A percentile compares a stretch with the other conserved stretches of the same genome.
Conservation (phyloP, 2,797 vertebrate species). For the Lagocephalus sceleratus region DNA sequence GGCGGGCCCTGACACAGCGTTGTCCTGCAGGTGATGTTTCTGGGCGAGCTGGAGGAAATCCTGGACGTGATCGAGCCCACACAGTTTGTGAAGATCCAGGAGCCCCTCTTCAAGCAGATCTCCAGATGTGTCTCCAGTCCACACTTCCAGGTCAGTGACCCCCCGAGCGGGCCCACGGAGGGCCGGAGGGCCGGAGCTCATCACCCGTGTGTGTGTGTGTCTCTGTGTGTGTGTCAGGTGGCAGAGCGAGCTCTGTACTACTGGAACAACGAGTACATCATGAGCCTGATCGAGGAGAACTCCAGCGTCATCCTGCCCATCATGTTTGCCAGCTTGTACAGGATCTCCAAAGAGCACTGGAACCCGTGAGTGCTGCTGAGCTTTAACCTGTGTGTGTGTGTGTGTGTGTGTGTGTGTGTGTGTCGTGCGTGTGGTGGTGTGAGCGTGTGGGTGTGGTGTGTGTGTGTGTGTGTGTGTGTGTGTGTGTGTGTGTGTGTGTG, state of each 20-base stretch:
- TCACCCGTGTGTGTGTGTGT: no score
- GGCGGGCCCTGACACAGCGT: conserved; percentile 4
- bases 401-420: no score
- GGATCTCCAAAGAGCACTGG: conserved; percentile 99
- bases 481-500: no score
- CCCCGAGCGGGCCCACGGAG: no score
- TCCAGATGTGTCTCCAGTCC: conserved; percentile 98
- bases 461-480: no score
- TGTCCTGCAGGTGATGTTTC: conserved; percentile 88
- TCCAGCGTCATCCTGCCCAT: conserved; percentile 98
- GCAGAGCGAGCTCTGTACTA: conserved; percentile 97
- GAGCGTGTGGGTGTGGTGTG: no score
- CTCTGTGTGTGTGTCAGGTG: conserved; percentile 72
- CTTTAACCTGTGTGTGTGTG: no score
- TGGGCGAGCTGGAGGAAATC: conserved; percentile 97
- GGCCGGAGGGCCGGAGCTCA: no score
- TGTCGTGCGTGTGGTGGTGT: no score
- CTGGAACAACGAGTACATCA: conserved; percentile 99
- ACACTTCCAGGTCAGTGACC: conserved; percentile 90
- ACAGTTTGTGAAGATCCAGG: conserved; percentile 98
- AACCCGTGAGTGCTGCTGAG: conserved; percentile 88
- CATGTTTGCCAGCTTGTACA: conserved; percentile 98
- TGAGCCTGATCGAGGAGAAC: conserved; percentile 99
- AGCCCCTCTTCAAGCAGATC: conserved; percentile 98
- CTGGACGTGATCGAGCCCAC: conserved; percentile 98